phyloP scores from a whole-genome alignment of 92 coral and sea anemone genomes.

The Phenganax marumi region DNA sequence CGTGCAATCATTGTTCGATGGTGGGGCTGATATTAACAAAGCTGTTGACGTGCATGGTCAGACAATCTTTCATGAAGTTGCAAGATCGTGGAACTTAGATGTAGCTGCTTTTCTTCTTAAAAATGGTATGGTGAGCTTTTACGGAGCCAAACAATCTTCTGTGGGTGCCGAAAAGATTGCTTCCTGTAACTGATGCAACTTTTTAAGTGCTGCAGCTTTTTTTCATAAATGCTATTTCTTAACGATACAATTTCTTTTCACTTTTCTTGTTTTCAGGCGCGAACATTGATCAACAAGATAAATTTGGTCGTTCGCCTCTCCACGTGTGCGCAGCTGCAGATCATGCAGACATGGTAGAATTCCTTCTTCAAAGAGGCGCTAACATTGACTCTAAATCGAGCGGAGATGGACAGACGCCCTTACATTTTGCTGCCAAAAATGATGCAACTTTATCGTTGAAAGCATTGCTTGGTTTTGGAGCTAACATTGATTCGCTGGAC shows the following conservation, averaged over 20 bases:
- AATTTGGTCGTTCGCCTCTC: conserved; percentile 83
- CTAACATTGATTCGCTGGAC: conserved; percentile 73
- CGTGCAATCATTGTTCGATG: conserved; percentile 72
- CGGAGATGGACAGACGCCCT: conserved; percentile 83
- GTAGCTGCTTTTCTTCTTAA: conserved; percentile 78
- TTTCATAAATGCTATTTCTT: background rate
- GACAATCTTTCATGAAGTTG: conserved; percentile 86
- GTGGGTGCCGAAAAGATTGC: background rate
- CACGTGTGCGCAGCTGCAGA: conserved; percentile 95
- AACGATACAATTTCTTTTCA: background rate
- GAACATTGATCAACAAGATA: conserved; percentile 75
- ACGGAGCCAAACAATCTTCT: background rate
- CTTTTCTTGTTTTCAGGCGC: conserved; percentile 59
- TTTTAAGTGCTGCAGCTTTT: background rate
- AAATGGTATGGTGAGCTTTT: conserved; percentile 61
- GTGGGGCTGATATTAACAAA: conserved; percentile 74
- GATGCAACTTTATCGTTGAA: conserved; percentile 77
- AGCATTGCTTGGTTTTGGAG: conserved; percentile 82
- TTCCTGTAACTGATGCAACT: background rate
- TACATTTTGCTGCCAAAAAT: conserved; percentile 89
- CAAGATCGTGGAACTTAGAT: conserved; percentile 83
- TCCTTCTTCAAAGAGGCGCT: conserved; percentile 79
- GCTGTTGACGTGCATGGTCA: conserved; percentile 87
- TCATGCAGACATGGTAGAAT: conserved; percentile 90
- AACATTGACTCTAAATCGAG: conserved; percentile 74